These are phyloP conservation scores for Alosa sapidissima DNA, from an alignment of 2,797 vertebrate genomes.

Conservation along the genomic window DNA sequence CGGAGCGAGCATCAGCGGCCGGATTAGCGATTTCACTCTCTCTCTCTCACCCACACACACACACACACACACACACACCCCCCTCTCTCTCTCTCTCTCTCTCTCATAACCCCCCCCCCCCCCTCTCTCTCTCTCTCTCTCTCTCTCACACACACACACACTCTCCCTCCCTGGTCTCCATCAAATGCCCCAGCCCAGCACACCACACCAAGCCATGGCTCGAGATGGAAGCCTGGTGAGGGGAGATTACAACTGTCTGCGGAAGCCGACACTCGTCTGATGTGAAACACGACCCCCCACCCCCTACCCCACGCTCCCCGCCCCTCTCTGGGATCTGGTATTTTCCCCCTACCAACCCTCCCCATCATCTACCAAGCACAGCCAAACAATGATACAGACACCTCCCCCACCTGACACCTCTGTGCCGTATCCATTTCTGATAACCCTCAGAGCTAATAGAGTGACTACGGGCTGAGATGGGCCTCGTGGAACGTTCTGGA, in stretches of 20 bases:
- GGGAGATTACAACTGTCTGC: slow-evolving; percentile 66
- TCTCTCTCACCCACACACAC: background rate
- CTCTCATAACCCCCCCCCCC: background rate
- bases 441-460: background rate
- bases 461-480: background rate
- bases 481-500: background rate
- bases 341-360: slow-evolving; percentile 37
- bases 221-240: slow-evolving; percentile 63
- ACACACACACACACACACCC: background rate
- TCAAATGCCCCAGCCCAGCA: slow-evolving; percentile 38
- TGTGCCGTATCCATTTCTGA: background rate
- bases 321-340: background rate
- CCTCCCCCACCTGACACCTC: slow-evolving; percentile 19
- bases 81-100: background rate
- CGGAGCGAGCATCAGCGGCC: slow-evolving; percentile 57
- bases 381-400: background rate
- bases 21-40: slow-evolving; percentile 62
- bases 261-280: background rate
- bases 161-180: background rate
- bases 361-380: slow-evolving; percentile 16
- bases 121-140: background rate
- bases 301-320: slow-evolving; percentile 22
- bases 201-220: slow-evolving; percentile 43
- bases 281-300: slow-evolving; percentile 19
- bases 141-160: background rate